phyloP scores from a whole-genome alignment of 1,140 invertebrate species.

The Eufriesea mexicana region DNA sequence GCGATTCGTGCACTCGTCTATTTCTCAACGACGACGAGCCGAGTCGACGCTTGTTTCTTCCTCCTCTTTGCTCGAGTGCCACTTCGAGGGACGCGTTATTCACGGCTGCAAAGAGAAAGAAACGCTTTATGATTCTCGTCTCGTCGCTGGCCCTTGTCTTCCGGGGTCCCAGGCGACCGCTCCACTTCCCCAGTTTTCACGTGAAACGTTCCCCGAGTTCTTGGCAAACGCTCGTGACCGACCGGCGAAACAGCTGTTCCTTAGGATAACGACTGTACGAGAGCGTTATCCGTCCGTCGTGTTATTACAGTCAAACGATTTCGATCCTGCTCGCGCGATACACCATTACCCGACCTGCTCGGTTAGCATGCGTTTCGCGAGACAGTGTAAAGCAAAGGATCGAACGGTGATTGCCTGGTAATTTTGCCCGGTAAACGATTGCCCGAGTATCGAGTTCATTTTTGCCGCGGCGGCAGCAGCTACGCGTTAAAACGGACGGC shows the following conservation, averaged over 20 bases:
- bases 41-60: background rate
- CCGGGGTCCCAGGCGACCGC: slow-evolving; percentile 37
- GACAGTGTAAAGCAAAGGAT: background rate
- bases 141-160: slow-evolving; percentile 37
- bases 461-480: background rate
- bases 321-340: background rate
- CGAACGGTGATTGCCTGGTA: background rate
- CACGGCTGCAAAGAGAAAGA: slow-evolving; percentile 25
- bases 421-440: background rate
- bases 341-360: background rate
- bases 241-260: slow-evolving; percentile 52
- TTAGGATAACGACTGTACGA: slow-evolving; percentile 1
- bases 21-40: slow-evolving; percentile 4
- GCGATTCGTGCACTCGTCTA: background rate
- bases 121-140: slow-evolving; percentile 56
- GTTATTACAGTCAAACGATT: slow-evolving; percentile 25
- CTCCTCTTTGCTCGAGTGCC: slow-evolving; percentile 17
- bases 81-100: slow-evolving; percentile 42
- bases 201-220: slow-evolving; percentile 51
- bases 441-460: background rate
- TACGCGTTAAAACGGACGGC: background rate
- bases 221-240: slow-evolving; percentile 52
- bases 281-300: slow-evolving; percentile 1
- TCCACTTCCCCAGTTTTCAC: slow-evolving; percentile 54
- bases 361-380: background rate